Evolutionary conservation across 1,140 invertebrate species (phyloP).

Genomic region (Batillaria attramentaria): DNA sequence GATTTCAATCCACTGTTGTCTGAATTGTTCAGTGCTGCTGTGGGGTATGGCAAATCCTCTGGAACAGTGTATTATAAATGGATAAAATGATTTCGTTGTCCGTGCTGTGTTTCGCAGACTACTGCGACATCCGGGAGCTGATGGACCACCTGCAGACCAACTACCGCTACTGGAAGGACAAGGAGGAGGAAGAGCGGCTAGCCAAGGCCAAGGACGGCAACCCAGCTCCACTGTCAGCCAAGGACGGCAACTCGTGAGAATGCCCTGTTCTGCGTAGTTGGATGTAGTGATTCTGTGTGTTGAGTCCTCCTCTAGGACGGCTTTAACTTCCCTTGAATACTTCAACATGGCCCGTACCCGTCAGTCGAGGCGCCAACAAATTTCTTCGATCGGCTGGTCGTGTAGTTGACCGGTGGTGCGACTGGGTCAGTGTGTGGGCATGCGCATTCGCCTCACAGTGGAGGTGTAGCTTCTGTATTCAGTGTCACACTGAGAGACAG

Average conservation of each 20-base stretch:
- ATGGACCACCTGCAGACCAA: conserved; percentile 87
- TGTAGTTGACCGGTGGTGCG: no score
- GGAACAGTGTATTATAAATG: not conserved
- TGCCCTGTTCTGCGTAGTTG: no score
- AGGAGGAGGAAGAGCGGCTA: conserved; percentile 60
- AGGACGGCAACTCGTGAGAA: not conserved
- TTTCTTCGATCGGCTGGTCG: no score
- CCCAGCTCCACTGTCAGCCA: not conserved
- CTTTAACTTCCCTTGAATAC: not conserved
- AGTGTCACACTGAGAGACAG: no score
- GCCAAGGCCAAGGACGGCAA: conserved; percentile 22
- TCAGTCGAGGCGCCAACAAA: not conserved
- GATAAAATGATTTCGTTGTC: not conserved
- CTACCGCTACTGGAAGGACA: conserved; percentile 91
- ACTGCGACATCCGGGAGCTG: conserved; percentile 93
- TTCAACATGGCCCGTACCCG: not conserved
- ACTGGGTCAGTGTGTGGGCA: no score
- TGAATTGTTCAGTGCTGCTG: not conserved
- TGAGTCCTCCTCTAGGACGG: not conserved
- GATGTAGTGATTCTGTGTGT: no score
- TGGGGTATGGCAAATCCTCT: not conserved
- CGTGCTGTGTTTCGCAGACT: conserved; percentile 77
- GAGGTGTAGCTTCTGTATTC: no score
- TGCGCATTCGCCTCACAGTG: no score
- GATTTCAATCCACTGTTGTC: not conserved